These are phyloP conservation scores for Ptilodon capucinus DNA, from an alignment of 2,888 invertebrate species.

Conservation along the genomic window DNA sequence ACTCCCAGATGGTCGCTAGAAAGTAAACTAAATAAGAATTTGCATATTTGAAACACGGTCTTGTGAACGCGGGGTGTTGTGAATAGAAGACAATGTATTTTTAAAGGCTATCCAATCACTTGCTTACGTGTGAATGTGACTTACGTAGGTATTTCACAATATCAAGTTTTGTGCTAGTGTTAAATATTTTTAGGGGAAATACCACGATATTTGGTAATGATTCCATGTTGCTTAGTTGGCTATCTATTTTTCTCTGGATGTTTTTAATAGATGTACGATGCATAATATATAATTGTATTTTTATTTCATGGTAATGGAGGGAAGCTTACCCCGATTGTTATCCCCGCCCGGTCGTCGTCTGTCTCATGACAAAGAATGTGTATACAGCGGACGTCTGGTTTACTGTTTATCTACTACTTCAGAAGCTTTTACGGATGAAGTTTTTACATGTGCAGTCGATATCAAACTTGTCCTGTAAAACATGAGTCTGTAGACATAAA, in stretches of 20 bases:
- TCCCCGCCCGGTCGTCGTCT: slow-evolving; percentile 1
- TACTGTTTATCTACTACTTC: slow-evolving; percentile 23
- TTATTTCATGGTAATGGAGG: slow-evolving; percentile 8
- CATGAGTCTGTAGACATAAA: background rate
- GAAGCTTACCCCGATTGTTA: slow-evolving; percentile 20
- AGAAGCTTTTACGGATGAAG: slow-evolving; percentile 35
- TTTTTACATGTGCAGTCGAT: background rate
- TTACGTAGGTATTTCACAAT: no score
- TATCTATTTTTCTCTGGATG: no score
- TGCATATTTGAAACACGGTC: slow-evolving; percentile 41
- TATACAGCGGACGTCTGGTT: slow-evolving; percentile 29
- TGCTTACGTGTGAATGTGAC: no score
- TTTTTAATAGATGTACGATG: no score
- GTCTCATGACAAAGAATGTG: slow-evolving; percentile 22
- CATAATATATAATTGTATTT: no score
- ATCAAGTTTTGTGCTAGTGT: no score
- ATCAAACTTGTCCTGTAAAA: slow-evolving; percentile 4
- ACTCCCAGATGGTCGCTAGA: slow-evolving; percentile 34
- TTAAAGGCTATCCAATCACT: no score
- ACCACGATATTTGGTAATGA: no score
- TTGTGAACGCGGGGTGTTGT: no score
- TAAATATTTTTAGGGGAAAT: no score
- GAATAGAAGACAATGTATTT: no score
- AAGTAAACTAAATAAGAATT: slow-evolving; percentile 41
- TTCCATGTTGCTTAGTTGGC: no score